phyloP scores from a whole-genome alignment of 2,888 invertebrate species.

The Penaeus monodon region DNA sequence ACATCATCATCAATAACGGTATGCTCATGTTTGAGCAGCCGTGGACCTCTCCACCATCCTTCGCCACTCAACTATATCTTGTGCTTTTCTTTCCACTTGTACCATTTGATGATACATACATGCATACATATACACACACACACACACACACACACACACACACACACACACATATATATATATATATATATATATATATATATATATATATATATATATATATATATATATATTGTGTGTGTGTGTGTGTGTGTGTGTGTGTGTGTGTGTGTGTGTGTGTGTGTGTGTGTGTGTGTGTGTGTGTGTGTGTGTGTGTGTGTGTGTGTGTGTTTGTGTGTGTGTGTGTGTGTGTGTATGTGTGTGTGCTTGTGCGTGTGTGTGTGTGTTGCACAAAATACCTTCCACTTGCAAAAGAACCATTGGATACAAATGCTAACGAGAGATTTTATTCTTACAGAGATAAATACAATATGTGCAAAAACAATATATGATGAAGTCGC shows the following conservation, averaged over 20 bases:
- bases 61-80: too few species aligned
- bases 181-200: slow-evolving; percentile 1
- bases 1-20: too few species aligned
- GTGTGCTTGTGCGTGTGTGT: background rate
- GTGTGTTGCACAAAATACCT: background rate
- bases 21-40: too few species aligned
- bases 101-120: too few species aligned
- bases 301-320: background rate
- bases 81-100: too few species aligned
- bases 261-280: slow-evolving; percentile 4
- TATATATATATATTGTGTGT: slow-evolving; percentile 3
- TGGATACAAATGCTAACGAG: background rate
- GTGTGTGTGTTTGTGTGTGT: background rate
- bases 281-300: slow-evolving; percentile 5
- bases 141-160: background rate
- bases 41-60: too few species aligned
- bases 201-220: slow-evolving; percentile 10
- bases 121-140: background rate
- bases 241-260: background rate
- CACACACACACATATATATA: background rate
- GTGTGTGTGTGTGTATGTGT: background rate
- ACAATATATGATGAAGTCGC: too few species aligned
- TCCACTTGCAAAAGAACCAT: background rate
- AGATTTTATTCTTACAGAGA: too few species aligned
- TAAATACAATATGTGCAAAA: background rate